Evolutionary conservation across 2,888 invertebrate species (phyloP).

Genomic region (Tiphia femorata): DNA sequence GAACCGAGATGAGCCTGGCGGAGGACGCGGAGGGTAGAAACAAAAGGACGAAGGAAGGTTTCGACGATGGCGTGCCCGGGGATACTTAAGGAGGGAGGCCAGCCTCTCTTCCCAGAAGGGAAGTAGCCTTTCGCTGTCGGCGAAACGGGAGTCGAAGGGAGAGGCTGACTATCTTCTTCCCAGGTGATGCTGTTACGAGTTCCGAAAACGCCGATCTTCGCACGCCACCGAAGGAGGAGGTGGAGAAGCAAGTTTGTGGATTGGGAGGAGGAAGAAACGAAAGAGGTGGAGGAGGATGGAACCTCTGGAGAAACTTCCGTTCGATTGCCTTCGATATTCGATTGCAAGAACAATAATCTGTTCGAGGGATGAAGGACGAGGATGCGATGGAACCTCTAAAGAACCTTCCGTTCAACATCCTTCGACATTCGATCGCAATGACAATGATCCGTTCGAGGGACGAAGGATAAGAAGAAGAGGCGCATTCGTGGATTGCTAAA

Average conservation of each 20-base stretch:
- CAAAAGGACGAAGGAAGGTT: slow-evolving; percentile 50
- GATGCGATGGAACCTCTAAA: too few species aligned
- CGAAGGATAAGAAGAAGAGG: too few species aligned
- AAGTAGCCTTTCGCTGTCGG: slow-evolving; percentile 50
- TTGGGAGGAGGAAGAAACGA: neutral
- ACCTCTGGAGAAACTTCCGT: too few species aligned
- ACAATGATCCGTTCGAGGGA: too few species aligned
- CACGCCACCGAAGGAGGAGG: slow-evolving; percentile 38
- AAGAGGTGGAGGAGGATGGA: neutral
- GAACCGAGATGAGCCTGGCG: too few species aligned
- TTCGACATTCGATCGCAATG: too few species aligned
- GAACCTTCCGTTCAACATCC: too few species aligned
- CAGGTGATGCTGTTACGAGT: slow-evolving; percentile 52
- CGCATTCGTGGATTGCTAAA: too few species aligned
- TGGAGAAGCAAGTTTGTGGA: neutral
- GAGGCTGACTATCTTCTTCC: slow-evolving; percentile 31
- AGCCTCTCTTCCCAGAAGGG: slow-evolving; percentile 57
- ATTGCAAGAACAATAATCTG: too few species aligned
- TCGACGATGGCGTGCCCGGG: slow-evolving; percentile 62
- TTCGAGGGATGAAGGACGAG: too few species aligned
- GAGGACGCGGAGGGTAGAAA: slow-evolving; percentile 16
- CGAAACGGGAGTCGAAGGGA: slow-evolving; percentile 48
- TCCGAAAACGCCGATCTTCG: slow-evolving; percentile 49
- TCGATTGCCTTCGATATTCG: too few species aligned
- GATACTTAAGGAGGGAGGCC: slow-evolving; percentile 57